Percentiles rank a stretch among this genome's conserved stretches.
Conservation (phyloP, 2,888 invertebrate species). For the Troilus luridus region DNA sequence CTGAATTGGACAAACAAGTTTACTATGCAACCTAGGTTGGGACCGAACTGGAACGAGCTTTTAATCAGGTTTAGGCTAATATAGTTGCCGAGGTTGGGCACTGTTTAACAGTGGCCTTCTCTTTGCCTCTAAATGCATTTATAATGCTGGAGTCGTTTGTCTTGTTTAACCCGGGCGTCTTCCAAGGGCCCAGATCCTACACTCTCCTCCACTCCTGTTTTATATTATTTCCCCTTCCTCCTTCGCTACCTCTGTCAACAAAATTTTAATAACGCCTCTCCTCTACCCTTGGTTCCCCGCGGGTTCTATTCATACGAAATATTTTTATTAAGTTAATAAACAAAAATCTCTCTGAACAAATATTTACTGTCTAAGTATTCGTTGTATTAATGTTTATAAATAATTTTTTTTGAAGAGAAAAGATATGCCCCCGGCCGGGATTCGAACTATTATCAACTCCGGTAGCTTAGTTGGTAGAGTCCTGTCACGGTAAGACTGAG, state of each 20-base stretch:
- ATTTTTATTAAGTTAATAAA: not conserved
- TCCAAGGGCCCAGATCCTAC: not conserved
- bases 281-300: not conserved
- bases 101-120: not conserved
- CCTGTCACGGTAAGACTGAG: no score
- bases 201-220: not conserved
- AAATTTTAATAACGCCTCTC: slow-evolving; percentile 14
- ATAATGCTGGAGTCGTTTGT: slow-evolving; percentile 61
- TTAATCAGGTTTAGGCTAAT: slow-evolving; percentile 36
- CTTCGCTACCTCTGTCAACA: slow-evolving; percentile 24
- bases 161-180: slow-evolving; percentile 52
- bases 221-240: slow-evolving; percentile 28
- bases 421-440: no score
- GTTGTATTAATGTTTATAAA: not conserved
- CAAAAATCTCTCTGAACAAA: not conserved
- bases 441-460: no score
- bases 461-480: no score
- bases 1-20: not conserved
- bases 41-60: slow-evolving; percentile 13
- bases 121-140: slow-evolving; percentile 61
- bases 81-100: slow-evolving; percentile 7
- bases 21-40: not conserved
- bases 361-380: not conserved
- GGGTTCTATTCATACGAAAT: not conserved
- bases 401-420: no score